Evolutionary conservation across 2,113 vertebrate genomes (phyloP), one percentile per base, ranked within the genome.

Genomic region (Phylloscopus trochilus): DNA sequence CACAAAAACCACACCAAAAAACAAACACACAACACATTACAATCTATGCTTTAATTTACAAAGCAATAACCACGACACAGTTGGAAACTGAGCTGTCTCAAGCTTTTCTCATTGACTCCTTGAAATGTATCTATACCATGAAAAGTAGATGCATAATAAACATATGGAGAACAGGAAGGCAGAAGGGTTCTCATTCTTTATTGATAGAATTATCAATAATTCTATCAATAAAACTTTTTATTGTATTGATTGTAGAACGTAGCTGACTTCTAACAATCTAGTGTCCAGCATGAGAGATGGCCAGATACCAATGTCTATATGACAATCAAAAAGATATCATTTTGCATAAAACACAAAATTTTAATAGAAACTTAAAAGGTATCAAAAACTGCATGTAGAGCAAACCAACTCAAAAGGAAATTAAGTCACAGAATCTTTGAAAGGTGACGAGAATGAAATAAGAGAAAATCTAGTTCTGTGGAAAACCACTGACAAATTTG

Each of bases 41-140:
- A 93, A 90, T 96, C 70, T 92, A 94, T 94, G 92, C 59, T 95
- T 96, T 74, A 92, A 94, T 92, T 95, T 96, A 72, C 78, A 95
- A 97, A 96, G 80, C 52, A 91, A 93, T 89, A 94, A 94, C 81
- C 70, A 95, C 3, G 47, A 94, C 69, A 88, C 75, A 67, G 78
- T 89, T 74, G 77, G 83, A 95, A 95, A 94, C 37, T 60, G 37
- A 78, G 46, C 46, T 91, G 75, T 55, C 72, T 84, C 73, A 96
- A 87, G 75, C 16, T 37, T 92, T 69, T 89, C 56, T 94, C 37
- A 62, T 46, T 75, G 21, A 27, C 5, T 92, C 10, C 6, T 84
- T 76, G 39, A 87, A 95, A 87, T n/a, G 5, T 28, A 43, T 69
- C 62, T 73, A 9, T 33, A 47, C 15, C 44, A 15, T 49, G 19